Conservation (phyloP, 1,140 invertebrate genomes). For the Rhyacophila brunnea region DNA sequence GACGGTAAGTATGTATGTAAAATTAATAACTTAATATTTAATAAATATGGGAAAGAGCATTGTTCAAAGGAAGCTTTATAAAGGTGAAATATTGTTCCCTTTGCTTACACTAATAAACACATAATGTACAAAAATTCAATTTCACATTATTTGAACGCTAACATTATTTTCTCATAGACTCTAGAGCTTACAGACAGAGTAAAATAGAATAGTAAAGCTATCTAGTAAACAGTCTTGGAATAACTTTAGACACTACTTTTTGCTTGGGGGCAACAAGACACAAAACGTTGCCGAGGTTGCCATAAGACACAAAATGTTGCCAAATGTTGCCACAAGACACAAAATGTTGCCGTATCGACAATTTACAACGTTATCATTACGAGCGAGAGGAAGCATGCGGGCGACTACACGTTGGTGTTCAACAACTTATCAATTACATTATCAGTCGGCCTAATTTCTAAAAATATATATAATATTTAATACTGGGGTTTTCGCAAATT, state of each 20-base stretch:
- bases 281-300: no score
- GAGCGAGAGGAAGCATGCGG: slow-evolving; percentile 28
- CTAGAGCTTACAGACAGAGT: slow-evolving; percentile 37
- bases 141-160: background rate
- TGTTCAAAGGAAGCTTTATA: background rate
- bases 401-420: slow-evolving; percentile 36
- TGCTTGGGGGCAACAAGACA: slow-evolving; percentile 11
- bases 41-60: no score
- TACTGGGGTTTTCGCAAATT: slow-evolving; percentile 18
- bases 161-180: slow-evolving; percentile 23
- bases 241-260: slow-evolving; percentile 35
- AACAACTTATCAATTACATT: slow-evolving; percentile 33
- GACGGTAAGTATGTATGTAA: no score
- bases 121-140: background rate
- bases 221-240: slow-evolving; percentile 37
- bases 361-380: no score
- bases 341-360: background rate
- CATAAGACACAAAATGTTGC: no score
- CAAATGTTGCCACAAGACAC: no score
- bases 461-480: slow-evolving; percentile 30
- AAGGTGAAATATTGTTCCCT: background rate
- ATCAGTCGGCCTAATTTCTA: slow-evolving; percentile 35
- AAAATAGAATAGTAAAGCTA: slow-evolving; percentile 36
- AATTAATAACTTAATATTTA: no score
- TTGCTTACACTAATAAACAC: slow-evolving; percentile 1